These are phyloP conservation scores for Conopomorpha cramerella DNA, from an alignment of 1,140 invertebrate genomes.

Conservation along the genomic window DNA sequence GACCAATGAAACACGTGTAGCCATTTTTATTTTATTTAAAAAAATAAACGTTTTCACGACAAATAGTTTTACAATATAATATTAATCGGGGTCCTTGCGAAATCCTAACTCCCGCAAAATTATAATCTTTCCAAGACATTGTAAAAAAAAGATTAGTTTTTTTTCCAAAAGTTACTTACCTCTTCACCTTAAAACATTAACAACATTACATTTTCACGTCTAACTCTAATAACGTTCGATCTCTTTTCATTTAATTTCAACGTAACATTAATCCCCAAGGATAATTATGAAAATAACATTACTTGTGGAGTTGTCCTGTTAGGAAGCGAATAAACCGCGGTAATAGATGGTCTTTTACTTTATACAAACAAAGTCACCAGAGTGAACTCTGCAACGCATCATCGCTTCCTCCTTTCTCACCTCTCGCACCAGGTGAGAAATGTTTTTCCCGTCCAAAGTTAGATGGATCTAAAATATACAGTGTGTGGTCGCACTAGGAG, in stretches of 20 bases:
- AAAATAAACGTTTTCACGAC: slow-evolving; percentile 62
- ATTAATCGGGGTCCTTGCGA: slow-evolving; percentile 55
- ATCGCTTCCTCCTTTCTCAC: too few species aligned
- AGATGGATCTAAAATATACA: too few species aligned
- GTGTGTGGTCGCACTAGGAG: too few species aligned
- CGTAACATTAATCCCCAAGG: too few species aligned
- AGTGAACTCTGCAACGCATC: too few species aligned
- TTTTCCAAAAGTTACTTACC: slow-evolving; percentile 59
- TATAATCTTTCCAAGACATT: slow-evolving; percentile 56
- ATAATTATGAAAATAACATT: too few species aligned
- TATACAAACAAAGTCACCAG: too few species aligned
- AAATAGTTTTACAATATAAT: slow-evolving; percentile 60
- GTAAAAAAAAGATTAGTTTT: slow-evolving; percentile 60
- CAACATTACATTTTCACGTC: slow-evolving; percentile 59
- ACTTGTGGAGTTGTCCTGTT: too few species aligned
- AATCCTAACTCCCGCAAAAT: slow-evolving; percentile 28
- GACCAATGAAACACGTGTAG: background rate
- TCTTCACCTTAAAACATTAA: slow-evolving; percentile 59
- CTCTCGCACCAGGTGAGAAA: too few species aligned
- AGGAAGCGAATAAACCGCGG: too few species aligned
- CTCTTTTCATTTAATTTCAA: slow-evolving; percentile 39
- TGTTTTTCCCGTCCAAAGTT: too few species aligned
- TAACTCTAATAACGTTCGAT: slow-evolving; percentile 57
- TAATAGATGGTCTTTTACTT: too few species aligned
- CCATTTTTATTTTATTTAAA: slow-evolving; percentile 58